These are phyloP conservation scores for Napeogenes inachia DNA, from an alignment of 2,888 invertebrate genomes.

Conservation along the genomic window DNA sequence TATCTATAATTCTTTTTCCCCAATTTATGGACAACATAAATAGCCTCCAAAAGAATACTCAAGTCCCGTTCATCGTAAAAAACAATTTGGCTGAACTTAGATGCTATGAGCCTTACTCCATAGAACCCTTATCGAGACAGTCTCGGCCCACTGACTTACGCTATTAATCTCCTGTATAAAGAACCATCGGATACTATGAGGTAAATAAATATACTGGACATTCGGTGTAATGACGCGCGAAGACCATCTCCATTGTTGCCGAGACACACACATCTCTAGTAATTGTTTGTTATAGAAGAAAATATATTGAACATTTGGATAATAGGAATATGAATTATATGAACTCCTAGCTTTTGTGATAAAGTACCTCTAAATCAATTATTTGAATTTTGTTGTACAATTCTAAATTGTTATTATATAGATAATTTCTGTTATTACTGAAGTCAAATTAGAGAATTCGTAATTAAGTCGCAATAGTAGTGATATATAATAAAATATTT, in stretches of 20 bases:
- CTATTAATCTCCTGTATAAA: conserved; percentile 37
- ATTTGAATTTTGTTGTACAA: too few species aligned
- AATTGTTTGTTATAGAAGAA: conserved; percentile 19
- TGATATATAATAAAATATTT: too few species aligned
- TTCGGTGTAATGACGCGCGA: conserved; percentile 35
- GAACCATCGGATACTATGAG: conserved; percentile 25
- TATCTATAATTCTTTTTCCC: neutral
- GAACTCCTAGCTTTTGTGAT: neutral
- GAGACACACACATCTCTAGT: conserved; percentile 16
- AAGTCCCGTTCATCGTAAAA: conserved; percentile 2
- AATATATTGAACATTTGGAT: neutral
- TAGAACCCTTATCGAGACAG: conserved; percentile 20
- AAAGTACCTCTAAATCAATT: neutral
- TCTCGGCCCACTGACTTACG: conserved; percentile 26
- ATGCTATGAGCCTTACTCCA: conserved; percentile 17
- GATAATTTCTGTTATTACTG: too few species aligned
- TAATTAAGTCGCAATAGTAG: too few species aligned
- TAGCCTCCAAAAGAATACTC: conserved; percentile 3
- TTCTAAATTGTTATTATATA: too few species aligned
- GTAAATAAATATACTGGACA: conserved; percentile 33
- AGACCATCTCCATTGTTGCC: conserved; percentile 26
- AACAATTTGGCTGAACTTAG: conserved; percentile 17
- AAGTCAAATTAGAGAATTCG: too few species aligned
- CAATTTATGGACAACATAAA: conserved; percentile 2
- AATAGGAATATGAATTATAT: neutral